These are phyloP conservation scores for Microcebus griseorufus DNA, from an alignment of 2,113 vertebrate genomes.

Conservation along the genomic window DNA sequence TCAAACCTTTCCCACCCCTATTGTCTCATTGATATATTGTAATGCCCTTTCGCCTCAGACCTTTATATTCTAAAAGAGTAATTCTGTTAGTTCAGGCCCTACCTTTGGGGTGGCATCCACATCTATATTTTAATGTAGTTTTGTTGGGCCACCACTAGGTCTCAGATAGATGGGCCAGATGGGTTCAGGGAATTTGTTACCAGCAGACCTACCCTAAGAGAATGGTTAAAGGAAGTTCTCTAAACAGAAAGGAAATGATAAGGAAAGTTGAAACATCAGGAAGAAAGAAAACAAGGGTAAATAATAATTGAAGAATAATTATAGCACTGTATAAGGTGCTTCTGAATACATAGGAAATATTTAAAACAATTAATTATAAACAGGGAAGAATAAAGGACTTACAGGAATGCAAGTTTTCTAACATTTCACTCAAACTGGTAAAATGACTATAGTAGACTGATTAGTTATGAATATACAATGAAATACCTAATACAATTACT, in stretches of 20 bases:
- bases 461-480: neutral
- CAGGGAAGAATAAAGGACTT: neutral
- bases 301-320: conserved; percentile 21
- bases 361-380: neutral
- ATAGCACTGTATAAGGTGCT: neutral
- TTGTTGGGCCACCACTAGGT: neutral
- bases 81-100: neutral
- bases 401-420: neutral
- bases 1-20: neutral
- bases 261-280: neutral
- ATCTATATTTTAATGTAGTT: neutral
- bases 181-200: neutral
- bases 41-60: neutral
- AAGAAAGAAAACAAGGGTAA: neutral
- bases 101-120: neutral
- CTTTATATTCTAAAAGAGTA: neutral
- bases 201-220: neutral
- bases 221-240: neutral
- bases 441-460: neutral
- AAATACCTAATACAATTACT: neutral
- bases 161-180: neutral
- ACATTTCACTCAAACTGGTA: neutral
- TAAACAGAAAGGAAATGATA: neutral
- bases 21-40: neutral
- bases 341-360: neutral